These are phyloP conservation scores for Danio choprae DNA, from an alignment of 2,797 vertebrate species.

Conservation along the genomic window DNA sequence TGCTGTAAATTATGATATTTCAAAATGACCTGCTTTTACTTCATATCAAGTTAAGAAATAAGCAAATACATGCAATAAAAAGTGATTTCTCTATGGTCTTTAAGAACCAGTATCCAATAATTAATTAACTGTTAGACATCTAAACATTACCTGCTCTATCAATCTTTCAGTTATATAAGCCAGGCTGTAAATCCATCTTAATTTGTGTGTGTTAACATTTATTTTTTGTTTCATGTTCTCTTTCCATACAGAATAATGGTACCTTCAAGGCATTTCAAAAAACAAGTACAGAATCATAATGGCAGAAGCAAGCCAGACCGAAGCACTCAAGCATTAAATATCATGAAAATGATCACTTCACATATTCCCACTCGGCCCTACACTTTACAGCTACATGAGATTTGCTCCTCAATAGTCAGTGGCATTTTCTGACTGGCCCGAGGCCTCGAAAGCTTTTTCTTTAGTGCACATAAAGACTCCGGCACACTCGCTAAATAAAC, in stretches of 20 bases:
- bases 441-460: conserved; percentile 30
- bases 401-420: conserved; percentile 28
- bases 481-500: conserved; percentile 13
- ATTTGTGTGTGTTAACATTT: not conserved
- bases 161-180: not conserved
- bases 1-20: not conserved
- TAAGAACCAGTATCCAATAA: not conserved
- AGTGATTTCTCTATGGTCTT: not conserved
- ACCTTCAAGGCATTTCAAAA: conserved; percentile 19
- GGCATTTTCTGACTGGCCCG: conserved; percentile 25
- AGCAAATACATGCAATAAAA: not conserved
- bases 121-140: conserved; percentile 1
- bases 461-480: conserved; percentile 12
- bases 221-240: conserved; percentile 6
- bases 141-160: not conserved
- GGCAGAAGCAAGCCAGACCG: not conserved
- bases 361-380: conserved; percentile 26
- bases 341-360: conserved; percentile 29
- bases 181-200: conserved; percentile 18
- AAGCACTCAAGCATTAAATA: conserved; percentile 48
- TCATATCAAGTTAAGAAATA: not conserved
- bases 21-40: too few species aligned
- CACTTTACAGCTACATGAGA: conserved; percentile 9
- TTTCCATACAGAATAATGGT: conserved; percentile 14
- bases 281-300: conserved; percentile 13